These are phyloP conservation scores for Callimorpha dominula DNA, from an alignment of 2,888 invertebrate species.

Conservation along the genomic window DNA sequence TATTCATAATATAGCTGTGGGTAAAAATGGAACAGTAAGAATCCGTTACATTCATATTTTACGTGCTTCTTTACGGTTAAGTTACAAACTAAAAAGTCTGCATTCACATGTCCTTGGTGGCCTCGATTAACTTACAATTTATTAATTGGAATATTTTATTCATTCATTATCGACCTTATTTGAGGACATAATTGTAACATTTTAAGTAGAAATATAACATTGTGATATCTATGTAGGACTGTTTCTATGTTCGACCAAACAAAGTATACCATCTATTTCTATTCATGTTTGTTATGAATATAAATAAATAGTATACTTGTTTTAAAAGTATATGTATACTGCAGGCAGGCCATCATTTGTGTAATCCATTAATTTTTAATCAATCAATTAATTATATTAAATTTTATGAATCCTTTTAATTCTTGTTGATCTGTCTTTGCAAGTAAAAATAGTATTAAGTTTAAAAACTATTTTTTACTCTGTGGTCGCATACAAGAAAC, in stretches of 20 bases:
- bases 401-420: no score
- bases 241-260: no score
- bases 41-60: not conserved
- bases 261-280: no score
- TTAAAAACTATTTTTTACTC: no score
- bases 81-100: not conserved
- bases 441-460: no score
- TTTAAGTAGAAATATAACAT: not conserved
- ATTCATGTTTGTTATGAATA: no score
- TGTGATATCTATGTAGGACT: not conserved
- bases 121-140: not conserved
- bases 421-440: no score
- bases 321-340: not conserved
- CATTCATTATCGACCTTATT: slow-evolving; percentile 17
- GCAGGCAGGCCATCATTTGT: not conserved
- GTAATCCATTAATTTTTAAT: no score
- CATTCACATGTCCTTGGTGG: not conserved
- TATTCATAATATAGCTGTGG: not conserved
- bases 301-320: not conserved
- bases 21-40: not conserved
- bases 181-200: slow-evolving; percentile 3
- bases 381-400: no score
- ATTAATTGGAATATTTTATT: slow-evolving; percentile 15
- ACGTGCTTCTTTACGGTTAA: not conserved
- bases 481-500: no score